A percentile compares a stretch with the other conserved stretches of the same genome.
Evolutionary conservation across 2,888 invertebrate species (phyloP).

Genomic region (Tachina lurida): DNA sequence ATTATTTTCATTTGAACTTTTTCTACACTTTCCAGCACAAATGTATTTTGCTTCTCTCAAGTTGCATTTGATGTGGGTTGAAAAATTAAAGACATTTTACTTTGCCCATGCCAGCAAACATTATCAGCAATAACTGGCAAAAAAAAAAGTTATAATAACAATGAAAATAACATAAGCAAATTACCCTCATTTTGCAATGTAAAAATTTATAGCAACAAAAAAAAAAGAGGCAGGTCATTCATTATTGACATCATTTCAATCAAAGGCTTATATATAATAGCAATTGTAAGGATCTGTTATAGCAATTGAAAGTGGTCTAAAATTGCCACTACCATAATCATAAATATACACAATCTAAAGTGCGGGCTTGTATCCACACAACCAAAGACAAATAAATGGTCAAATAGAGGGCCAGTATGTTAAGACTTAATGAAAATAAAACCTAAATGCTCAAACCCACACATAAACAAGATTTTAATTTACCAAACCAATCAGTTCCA

Average conservation of each 20-base stretch:
- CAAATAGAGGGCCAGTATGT: conserved; percentile 13
- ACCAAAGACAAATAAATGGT: conserved; percentile 18
- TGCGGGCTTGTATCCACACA: background rate
- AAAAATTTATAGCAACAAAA: background rate
- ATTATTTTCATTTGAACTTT: background rate
- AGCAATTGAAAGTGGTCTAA: background rate
- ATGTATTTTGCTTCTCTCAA: background rate
- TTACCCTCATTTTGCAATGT: conserved; percentile 45
- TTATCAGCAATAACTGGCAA: conserved; percentile 16
- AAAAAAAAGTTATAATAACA: background rate
- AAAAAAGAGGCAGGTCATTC: conserved; percentile 4
- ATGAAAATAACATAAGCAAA: conserved; percentile 42
- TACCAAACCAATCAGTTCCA: conserved; percentile 54
- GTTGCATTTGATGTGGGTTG: conserved; percentile 4
- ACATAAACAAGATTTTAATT: conserved; percentile 23
- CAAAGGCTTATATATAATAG: conserved; percentile 7
- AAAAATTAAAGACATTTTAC: conserved; percentile 24
- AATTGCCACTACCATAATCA: conserved; percentile 47
- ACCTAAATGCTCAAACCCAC: background rate
- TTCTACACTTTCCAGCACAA: background rate
- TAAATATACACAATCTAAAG: conserved; percentile 3
- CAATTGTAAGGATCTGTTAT: background rate
- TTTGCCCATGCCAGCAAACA: conserved; percentile 13
- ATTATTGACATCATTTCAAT: conserved; percentile 44
- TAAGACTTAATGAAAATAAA: conserved; percentile 19